Base-by-base conservation (phyloP, 2,888 invertebrate species). In the Taphrorychus bicolor region DNA sequence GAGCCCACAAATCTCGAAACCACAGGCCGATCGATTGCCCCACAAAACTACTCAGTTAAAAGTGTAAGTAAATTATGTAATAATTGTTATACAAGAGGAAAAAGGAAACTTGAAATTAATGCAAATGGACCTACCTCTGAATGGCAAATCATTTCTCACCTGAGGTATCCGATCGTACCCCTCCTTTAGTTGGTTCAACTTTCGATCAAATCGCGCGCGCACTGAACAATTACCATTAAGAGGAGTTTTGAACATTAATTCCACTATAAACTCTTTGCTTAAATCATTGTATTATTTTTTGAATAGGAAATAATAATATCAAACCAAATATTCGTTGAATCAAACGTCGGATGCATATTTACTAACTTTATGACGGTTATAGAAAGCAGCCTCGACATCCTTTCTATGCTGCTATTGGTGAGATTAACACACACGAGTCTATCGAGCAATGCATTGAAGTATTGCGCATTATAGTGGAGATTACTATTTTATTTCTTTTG, bases 371-470 rank as follows among this genome's bases (percentile, higher is more conserved):
- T 19, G n/a, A n/a, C n/a, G n/a, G n/a, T 19, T 51, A 51, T 61
- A 66, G 66, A 66, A 66, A 66, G 60, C 57, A 60, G 54, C 23
- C 41, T 66, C 65, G 53, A 45, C 32, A 40, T 56, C 66, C 66
- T 57, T 61, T 61, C 60, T 66, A 60, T 22, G 61, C 49, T 61
- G 32, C 61, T 61, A 61, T 66, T 66, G 60, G 66, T 40, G 23
- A 41, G 21, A 32, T 57, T 57, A 40, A 32, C 9, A 32, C 32
- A 32, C 45, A 48, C 41, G 18, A 5, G 32, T 32, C 22, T 32
- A 7, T 22, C 14, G 22, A 53, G 51, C 21, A n/a, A 51, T 51
- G n/a, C 19, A 17, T 4, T 51, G n/a, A n/a, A n/a, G n/a, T n/a
- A n/a, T n/a, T n/a, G n/a, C n/a, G n/a, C n/a, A n/a, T n/a, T n/a